phyloP scores from a whole-genome alignment of 2,888 invertebrate species.

The Drosophila prostipennis region DNA sequence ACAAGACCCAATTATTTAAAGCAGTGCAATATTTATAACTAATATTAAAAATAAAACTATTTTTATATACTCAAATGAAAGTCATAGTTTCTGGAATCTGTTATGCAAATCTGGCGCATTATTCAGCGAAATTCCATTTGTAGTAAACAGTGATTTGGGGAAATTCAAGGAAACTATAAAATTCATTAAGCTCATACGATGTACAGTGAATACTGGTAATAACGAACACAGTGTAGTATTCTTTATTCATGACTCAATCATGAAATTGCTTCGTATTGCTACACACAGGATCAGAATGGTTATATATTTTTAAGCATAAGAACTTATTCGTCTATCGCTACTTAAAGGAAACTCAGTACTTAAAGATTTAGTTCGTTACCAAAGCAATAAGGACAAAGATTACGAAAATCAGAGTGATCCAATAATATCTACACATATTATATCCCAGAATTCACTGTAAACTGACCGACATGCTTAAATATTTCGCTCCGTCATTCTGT shows the following conservation, averaged over 20 bases:
- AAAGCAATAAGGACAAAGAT: too few species aligned
- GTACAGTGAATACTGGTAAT: slow-evolving; percentile 3
- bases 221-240: neutral
- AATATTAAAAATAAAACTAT: slow-evolving; percentile 54
- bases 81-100: neutral
- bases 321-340: too few species aligned
- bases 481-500: slow-evolving; percentile 32
- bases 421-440: neutral
- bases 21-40: slow-evolving; percentile 70
- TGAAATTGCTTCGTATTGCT: too few species aligned
- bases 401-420: neutral
- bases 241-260: too few species aligned
- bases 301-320: too few species aligned
- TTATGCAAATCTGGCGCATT: neutral
- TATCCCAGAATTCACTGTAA: slow-evolving; percentile 3
- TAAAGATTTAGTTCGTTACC: too few species aligned
- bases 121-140: neutral
- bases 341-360: too few species aligned
- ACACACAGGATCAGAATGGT: neutral
- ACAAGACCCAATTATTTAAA: slow-evolving; percentile 45
- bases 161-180: slow-evolving; percentile 11
- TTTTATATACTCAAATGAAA: slow-evolving; percentile 10
- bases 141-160: slow-evolving; percentile 6
- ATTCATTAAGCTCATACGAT: slow-evolving; percentile 4
- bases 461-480: neutral